Percentiles rank a stretch among this genome's conserved stretches.
phyloP scores from a whole-genome alignment of 2,113 vertebrate genomes.

The Theristicus caerulescens region DNA sequence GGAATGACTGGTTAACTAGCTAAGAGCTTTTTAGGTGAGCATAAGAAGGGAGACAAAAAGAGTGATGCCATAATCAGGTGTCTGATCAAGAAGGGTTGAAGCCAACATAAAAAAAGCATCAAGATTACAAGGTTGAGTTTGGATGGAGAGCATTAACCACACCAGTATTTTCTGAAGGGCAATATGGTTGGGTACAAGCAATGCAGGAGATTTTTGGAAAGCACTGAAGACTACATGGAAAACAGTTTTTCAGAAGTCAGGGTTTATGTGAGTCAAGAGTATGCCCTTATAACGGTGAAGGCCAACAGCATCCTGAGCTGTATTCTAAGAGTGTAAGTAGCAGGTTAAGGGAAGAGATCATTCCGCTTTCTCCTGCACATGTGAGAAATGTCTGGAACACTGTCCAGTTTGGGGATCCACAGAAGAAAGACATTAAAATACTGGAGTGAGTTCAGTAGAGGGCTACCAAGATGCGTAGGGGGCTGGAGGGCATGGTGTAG shows the following conservation, averaged over 20 bases:
- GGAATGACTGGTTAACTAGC: not conserved
- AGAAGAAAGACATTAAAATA: not conserved
- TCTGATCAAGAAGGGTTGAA: not conserved
- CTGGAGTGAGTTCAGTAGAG: not conserved
- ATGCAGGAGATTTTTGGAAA: not conserved
- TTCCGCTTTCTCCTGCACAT: not conserved
- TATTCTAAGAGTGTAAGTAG: not conserved
- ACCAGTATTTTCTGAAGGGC: not conserved
- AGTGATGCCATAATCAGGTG: not conserved
- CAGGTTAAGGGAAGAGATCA: not conserved
- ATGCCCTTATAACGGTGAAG: not conserved
- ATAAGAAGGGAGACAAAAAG: not conserved
- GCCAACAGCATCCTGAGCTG: not conserved
- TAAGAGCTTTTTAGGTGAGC: not conserved
- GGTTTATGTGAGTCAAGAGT: not conserved
- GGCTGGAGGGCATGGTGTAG: not conserved
- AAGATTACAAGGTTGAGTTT: not conserved
- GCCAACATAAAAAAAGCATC: not conserved
- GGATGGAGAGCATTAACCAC: not conserved
- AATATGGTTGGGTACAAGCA: not conserved
- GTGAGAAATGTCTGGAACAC: not conserved
- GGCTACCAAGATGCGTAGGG: not conserved
- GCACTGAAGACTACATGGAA: not conserved
- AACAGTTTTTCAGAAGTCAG: not conserved
- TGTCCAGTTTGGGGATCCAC: not conserved